These are phyloP conservation scores for Phoxinus dragarum DNA, from an alignment of 2,797 vertebrate species.

Conservation along the genomic window DNA sequence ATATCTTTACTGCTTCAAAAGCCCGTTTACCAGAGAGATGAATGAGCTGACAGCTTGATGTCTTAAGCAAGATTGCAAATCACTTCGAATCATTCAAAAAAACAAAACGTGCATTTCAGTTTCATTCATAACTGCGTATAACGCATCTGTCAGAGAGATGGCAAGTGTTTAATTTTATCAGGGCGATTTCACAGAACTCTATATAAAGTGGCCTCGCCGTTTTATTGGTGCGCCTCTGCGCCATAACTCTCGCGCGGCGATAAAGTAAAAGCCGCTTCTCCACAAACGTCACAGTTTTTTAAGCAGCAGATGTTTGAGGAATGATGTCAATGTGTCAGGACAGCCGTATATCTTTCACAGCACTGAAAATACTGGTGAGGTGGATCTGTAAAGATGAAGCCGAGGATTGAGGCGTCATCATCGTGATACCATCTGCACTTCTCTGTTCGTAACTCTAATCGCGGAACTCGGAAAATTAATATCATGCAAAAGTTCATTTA, in stretches of 20 bases:
- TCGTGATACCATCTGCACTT: slow-evolving; percentile 4
- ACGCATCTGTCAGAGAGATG: slow-evolving; percentile 59
- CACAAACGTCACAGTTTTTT: slow-evolving; percentile 58
- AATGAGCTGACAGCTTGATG: slow-evolving; percentile 83
- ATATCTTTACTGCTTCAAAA: slow-evolving; percentile 81
- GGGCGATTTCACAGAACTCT: slow-evolving; percentile 46
- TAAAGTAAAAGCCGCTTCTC: slow-evolving; percentile 64
- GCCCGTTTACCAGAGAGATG: slow-evolving; percentile 79
- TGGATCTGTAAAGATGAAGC: slow-evolving; percentile 22
- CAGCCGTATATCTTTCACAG: slow-evolving; percentile 33
- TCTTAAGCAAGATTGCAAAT: slow-evolving; percentile 79
- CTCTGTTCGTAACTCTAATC: background rate
- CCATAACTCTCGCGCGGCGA: slow-evolving; percentile 74
- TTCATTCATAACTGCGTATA: background rate
- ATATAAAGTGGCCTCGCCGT: slow-evolving; percentile 72
- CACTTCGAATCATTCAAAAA: slow-evolving; percentile 70
- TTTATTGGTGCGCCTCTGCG: slow-evolving; percentile 71
- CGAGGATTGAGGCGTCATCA: slow-evolving; percentile 14
- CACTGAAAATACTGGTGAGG: slow-evolving; percentile 20
- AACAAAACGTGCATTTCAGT: slow-evolving; percentile 29
- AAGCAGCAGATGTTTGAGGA: slow-evolving; percentile 59
- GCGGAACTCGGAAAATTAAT: background rate
- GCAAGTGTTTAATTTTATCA: slow-evolving; percentile 58
- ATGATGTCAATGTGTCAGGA: slow-evolving; percentile 42
- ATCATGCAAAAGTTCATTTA: no score